Evolutionary conservation across 2,113 vertebrate species (phyloP).

Genomic region (Rhea americana): DNA sequence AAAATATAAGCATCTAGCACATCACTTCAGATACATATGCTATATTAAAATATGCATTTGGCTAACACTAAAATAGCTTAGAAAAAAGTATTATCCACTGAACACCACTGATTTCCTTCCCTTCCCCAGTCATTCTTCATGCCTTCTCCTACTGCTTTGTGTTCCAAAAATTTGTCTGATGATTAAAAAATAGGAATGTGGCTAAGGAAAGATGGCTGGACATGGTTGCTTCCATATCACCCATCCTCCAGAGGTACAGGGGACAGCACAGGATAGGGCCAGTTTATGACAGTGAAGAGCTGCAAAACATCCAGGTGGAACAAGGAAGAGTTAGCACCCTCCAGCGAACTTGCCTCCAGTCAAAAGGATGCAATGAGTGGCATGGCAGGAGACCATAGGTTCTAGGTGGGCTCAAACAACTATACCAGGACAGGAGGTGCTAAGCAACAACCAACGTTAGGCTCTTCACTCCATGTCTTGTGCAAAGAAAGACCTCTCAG

Average conservation of each 20-base stretch:
- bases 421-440: rapidly evolving
- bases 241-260: background rate
- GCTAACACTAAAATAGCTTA: background rate
- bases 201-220: background rate
- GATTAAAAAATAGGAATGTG: background rate
- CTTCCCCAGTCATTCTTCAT: background rate
- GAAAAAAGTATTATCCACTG: background rate
- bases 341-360: background rate
- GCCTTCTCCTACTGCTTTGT: background rate
- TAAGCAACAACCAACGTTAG: background rate
- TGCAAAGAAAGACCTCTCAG: background rate
- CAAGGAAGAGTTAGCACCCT: background rate
- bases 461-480: background rate
- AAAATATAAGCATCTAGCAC: background rate
- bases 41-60: background rate
- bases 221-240: no score
- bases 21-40: background rate
- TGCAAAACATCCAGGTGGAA: background rate
- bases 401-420: background rate
- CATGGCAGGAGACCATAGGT: background rate
- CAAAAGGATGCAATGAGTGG: background rate
- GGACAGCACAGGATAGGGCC: background rate
- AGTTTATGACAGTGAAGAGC: background rate
- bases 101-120: background rate
- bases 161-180: background rate